Percentiles rank a stretch among this genome's conserved stretches.
Conservation (phyloP, 2,797 vertebrate species). For the Huso huso region DNA sequence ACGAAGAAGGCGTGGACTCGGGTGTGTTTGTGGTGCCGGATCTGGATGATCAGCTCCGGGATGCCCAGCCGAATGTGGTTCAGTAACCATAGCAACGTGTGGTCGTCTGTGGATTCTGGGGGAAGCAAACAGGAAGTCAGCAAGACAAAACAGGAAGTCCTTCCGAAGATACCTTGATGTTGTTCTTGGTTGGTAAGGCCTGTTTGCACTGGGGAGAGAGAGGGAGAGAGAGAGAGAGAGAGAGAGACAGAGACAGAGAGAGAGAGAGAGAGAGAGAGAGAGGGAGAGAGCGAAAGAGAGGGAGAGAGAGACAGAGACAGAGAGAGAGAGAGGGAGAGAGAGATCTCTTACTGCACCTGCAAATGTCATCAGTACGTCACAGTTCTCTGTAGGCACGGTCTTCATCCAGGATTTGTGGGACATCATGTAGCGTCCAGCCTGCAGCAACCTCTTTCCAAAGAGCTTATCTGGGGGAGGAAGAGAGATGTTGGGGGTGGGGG, state of each 20-base stretch:
- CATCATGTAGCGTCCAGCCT: constrained; percentile 93
- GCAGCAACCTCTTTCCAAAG: constrained; percentile 89
- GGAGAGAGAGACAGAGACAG: background rate
- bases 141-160: constrained; percentile 1
- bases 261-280: background rate
- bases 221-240: background rate
- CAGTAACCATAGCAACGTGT: constrained; percentile 93
- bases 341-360: constrained; percentile 58
- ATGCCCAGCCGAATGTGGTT: constrained; percentile 95
- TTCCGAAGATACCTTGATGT: background rate
- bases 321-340: background rate
- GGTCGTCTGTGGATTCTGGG: constrained; percentile 86
- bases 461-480: constrained; percentile 71
- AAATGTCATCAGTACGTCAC: constrained; percentile 94
- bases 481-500: background rate
- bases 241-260: background rate
- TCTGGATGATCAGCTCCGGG: constrained; percentile 94
- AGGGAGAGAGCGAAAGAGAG: background rate
- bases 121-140: constrained; percentile 12
- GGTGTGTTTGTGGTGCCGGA: constrained; percentile 90
- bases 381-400: constrained; percentile 95
- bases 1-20: constrained; percentile 88
- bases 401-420: constrained; percentile 99
- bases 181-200: too few species aligned
- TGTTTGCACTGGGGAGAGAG: background rate